phyloP scores from a whole-genome alignment of 1,140 invertebrate genomes.

The Drosophila albomicans region DNA sequence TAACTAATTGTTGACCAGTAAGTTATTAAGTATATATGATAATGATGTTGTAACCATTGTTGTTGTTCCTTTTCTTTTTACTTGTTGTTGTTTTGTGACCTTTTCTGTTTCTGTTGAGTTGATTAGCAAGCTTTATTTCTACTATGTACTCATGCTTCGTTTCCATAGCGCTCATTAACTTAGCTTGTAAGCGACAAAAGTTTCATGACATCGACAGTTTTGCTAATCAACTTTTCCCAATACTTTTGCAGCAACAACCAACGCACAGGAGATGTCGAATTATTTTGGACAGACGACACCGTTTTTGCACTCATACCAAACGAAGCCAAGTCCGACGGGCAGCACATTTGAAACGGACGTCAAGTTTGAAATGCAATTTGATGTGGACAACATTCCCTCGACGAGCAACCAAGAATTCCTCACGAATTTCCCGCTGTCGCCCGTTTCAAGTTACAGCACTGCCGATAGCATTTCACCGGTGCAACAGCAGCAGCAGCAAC shows the following conservation, averaged over 20 bases:
- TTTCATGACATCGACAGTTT: slow-evolving; percentile 31
- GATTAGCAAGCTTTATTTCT: slow-evolving; percentile 29
- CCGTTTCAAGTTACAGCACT: no score
- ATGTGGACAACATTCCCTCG: no score
- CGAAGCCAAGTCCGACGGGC: slow-evolving; percentile 10
- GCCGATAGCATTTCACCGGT: no score
- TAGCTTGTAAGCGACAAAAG: slow-evolving; percentile 22
- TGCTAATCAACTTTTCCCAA: slow-evolving; percentile 39
- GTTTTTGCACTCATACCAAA: slow-evolving; percentile 3
- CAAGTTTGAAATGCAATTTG: no score
- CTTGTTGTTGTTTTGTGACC: slow-evolving; percentile 39
- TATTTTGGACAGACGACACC: neutral
- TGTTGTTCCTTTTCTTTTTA: slow-evolving; percentile 34
- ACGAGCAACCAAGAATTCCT: no score
- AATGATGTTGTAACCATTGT: slow-evolving; percentile 31
- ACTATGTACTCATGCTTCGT: slow-evolving; percentile 21
- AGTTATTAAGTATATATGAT: slow-evolving; percentile 41
- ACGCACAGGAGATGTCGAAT: slow-evolving; percentile 22
- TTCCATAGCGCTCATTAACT: slow-evolving; percentile 57
- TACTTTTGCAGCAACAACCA: slow-evolving; percentile 35
- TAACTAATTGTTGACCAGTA: slow-evolving; percentile 32
- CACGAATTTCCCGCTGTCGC: no score
- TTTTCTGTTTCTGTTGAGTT: slow-evolving; percentile 60
- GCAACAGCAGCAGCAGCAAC: no score
- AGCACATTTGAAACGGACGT: neutral